Base-by-base conservation (phyloP, 2,888 invertebrate genomes). In the Torymus aiolomorphi region DNA sequence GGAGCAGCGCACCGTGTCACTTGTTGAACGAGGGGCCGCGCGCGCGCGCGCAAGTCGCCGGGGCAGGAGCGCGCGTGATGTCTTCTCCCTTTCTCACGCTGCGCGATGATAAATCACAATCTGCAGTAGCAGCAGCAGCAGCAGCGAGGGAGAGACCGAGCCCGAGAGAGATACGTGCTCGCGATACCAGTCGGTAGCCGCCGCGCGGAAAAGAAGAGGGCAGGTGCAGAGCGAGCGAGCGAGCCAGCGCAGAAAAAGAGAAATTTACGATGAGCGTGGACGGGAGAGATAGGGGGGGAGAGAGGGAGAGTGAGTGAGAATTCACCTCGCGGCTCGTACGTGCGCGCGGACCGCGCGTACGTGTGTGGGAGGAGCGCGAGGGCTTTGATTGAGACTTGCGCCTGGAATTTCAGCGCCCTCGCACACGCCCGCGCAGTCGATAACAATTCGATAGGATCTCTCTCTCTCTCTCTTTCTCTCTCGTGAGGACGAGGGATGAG, bases 21-120 rank as follows among this genome's bases (percentile, higher is more conserved):
- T 80, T 76, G 79, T 80, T 76, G 79, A 79, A 57, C 74, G 16
- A 49, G 31, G 61, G 31, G 42, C 65, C 57, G 16, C 8, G 31
- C 61, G n/a, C 57, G 16, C 8, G 31, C 61, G n/a, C 42, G 12
- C 57, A 16, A 12, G 31, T 42, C 20, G n/a, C 11, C 72, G 13
- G 20, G 49, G 5, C 14, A 18, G 14, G 49, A 20, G 10, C 49
- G 14, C 56, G 20, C 56, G 42, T 20, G 51, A 2, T 14, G 24
- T 16, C 20, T 65, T 13, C 42, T 71, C 61, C 18, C 61, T 66
- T 61, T 49, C 73, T 78, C 66, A 51, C 66, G 20, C 31, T 65
- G 18, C 62, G 42, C 67, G 73, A 74, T 70, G 70, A 77, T 80
- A 80, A 80, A 80, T 80, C 80, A 80, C 80, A 73, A 80, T 80